Conservation (phyloP, 2,888 invertebrate genomes). For the Drosophila macrospina region DNA sequence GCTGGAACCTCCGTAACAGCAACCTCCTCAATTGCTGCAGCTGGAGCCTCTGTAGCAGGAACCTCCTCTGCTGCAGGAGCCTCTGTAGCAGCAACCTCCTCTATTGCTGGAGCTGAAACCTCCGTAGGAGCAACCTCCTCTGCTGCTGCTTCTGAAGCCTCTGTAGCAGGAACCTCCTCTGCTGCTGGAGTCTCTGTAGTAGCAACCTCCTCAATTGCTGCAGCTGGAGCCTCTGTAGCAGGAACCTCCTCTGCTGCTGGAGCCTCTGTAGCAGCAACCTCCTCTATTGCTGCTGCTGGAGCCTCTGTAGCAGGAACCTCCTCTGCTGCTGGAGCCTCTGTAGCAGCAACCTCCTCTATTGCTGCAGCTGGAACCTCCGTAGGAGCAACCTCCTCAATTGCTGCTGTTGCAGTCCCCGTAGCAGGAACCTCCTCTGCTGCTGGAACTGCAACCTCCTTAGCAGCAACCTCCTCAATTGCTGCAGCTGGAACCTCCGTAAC, state of each 20-base stretch:
- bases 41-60: background rate
- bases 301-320: background rate
- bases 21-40: background rate
- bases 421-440: background rate
- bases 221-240: too few species aligned
- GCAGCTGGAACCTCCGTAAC: too few species aligned
- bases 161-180: background rate
- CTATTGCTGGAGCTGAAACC: background rate
- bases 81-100: slow-evolving; percentile 6
- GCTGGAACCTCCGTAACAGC: background rate
- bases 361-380: too few species aligned
- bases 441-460: background rate
- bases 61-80: background rate
- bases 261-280: background rate
- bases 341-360: background rate
- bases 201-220: slow-evolving; percentile 2
- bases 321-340: background rate
- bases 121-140: background rate
- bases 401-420: background rate
- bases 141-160: background rate
- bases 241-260: background rate
- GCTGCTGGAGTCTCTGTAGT: background rate
- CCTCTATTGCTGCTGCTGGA: slow-evolving; percentile 3
- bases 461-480: too few species aligned
- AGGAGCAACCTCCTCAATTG: too few species aligned